Evolutionary conservation across 2,888 invertebrate genomes (phyloP), one percentile per base, ranked within the genome.

Genomic region (Imbricaverruca yamaguchii): DNA sequence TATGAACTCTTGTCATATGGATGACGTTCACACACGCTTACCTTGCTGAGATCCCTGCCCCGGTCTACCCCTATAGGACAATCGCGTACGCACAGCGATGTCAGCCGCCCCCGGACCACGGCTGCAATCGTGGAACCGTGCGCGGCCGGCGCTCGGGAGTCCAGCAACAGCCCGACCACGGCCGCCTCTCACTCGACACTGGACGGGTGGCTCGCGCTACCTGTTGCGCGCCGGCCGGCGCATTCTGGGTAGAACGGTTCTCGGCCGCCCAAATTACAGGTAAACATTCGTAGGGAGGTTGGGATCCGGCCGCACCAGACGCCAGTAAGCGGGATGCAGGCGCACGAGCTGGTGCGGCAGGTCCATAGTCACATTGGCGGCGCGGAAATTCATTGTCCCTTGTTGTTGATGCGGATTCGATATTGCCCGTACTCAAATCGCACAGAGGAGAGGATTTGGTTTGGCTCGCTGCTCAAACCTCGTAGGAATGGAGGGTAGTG

Each of bases 81-180:
- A 67, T 67, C 67, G 67, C 67, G n/a, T 67, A 23, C 67, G 67
- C 67, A 67, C 25, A 67, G 67, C 67, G 67, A 67, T 67, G 67
- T 67, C 67, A 3, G 67, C n/a, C 23, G 12, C 11, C n/a, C 23
- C n/a, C 23, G 23, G 21, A 11, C 12, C 23, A 23, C 65, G 65
- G 65, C 23, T 23, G 23, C n/a, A n/a, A n/a, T n/a, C n/a, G n/a
- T n/a, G n/a, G n/a, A n/a, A n/a, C n/a, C n/a, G n/a, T n/a, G n/a
- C n/a, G n/a, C n/a, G n/a, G n/a, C n/a, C n/a, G n/a, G n/a, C n/a
- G n/a, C n/a, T n/a, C n/a, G n/a, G n/a, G n/a, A n/a, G n/a, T n/a
- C n/a, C n/a, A n/a, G n/a, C n/a, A 57, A 13, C 74, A 9, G 21
- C 55, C 53, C 74, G 53, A 53, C 55, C 74, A 18, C 74, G 0